Evolutionary conservation across 2,888 invertebrate genomes (phyloP).

Genomic region (Athrips mouffetella): DNA sequence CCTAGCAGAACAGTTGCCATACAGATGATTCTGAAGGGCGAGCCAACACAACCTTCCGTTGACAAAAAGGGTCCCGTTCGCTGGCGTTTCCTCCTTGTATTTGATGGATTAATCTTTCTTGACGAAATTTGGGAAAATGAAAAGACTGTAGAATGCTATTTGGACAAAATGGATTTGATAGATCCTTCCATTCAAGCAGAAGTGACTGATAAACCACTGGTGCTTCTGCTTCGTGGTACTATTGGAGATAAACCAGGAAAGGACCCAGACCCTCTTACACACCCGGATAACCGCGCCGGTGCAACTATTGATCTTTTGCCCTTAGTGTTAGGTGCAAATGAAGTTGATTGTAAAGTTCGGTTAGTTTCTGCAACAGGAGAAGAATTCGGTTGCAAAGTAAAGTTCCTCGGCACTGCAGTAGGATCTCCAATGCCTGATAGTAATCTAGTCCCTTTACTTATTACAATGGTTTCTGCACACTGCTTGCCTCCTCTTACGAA

Average conservation of each 20-base stretch:
- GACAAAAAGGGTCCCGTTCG: too few species aligned
- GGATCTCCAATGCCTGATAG: conserved; percentile 30
- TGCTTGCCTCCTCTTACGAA: conserved; percentile 51
- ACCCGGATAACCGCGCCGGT: conserved; percentile 57
- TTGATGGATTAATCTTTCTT: conserved; percentile 43
- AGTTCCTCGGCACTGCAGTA: conserved; percentile 36
- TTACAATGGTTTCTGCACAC: conserved; percentile 62
- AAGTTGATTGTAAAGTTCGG: conserved; percentile 38
- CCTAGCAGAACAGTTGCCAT: too few species aligned
- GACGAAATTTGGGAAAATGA: conserved; percentile 49
- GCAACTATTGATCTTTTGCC: conserved; percentile 61
- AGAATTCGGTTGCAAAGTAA: conserved; percentile 37
- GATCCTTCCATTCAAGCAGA: conserved; percentile 35
- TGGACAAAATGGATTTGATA: conserved; percentile 39
- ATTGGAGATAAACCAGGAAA: conserved; percentile 42
- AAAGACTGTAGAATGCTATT: conserved; percentile 27
- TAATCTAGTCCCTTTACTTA: conserved; percentile 39
- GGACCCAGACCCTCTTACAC: conserved; percentile 53
- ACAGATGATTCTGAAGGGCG: too few species aligned
- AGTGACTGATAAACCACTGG: conserved; percentile 50
- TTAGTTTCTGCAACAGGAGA: conserved; percentile 44
- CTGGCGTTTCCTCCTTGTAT: too few species aligned
- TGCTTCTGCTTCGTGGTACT: conserved; percentile 48
- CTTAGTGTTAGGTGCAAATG: conserved; percentile 53
- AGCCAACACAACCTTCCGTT: too few species aligned